Evolutionary conservation across 2,797 vertebrate genomes (phyloP).

Genomic region (Acomys russatus): DNA sequence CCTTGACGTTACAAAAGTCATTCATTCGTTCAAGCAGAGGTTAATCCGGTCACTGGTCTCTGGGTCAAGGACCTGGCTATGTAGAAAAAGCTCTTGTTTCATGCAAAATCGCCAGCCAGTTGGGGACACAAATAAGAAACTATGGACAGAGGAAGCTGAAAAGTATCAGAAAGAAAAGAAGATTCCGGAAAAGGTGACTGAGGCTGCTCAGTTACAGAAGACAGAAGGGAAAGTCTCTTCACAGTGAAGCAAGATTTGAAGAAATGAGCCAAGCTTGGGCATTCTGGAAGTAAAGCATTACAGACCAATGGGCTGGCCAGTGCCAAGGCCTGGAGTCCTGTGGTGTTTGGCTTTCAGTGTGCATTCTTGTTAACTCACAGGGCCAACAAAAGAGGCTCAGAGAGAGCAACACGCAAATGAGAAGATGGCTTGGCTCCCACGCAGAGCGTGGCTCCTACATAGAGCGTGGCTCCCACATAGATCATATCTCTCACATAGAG

Average conservation of each 20-base stretch:
- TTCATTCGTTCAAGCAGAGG: background rate
- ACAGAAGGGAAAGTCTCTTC: background rate
- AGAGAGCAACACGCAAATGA: background rate
- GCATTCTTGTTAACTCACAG: constrained; percentile 41
- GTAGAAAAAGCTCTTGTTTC: background rate
- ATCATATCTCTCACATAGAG: too few species aligned
- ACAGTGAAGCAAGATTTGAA: background rate
- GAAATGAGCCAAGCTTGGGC: background rate
- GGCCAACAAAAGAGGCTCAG: constrained; percentile 18
- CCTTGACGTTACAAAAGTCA: background rate
- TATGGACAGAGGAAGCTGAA: background rate
- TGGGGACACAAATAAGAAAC: constrained; percentile 16
- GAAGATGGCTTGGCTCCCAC: background rate
- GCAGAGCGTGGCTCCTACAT: too few species aligned
- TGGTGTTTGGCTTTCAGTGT: background rate
- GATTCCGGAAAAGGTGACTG: background rate
- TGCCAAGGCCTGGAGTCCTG: background rate
- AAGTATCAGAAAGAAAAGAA: background rate
- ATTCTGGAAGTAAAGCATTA: background rate
- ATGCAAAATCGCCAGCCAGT: background rate
- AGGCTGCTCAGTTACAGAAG: background rate
- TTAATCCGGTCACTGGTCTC: too few species aligned
- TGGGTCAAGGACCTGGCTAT: background rate
- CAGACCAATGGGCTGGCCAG: background rate
- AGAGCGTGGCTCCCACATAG: too few species aligned